Percentiles rank a stretch among this genome's conserved stretches.
phyloP scores from a whole-genome alignment of 2,888 invertebrate species.

The Nemotelus nigrinus region DNA sequence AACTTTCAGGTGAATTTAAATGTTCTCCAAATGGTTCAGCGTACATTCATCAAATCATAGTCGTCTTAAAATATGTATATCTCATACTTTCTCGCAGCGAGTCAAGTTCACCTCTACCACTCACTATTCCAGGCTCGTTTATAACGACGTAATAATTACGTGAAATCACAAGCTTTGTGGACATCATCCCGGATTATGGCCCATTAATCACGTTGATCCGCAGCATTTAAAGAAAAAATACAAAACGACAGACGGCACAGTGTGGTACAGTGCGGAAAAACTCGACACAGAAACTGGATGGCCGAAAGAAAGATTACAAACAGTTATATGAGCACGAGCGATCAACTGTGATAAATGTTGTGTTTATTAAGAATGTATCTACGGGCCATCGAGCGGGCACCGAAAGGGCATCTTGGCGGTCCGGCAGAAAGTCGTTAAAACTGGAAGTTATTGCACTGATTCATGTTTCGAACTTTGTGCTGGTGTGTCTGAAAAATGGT shows the following conservation, averaged over 20 bases:
- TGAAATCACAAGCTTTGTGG: conserved; percentile 45
- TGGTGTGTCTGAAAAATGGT: neutral
- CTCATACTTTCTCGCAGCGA: neutral
- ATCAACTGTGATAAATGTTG: conserved; percentile 43
- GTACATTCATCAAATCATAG: conserved; percentile 21
- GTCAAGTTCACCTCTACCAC: neutral
- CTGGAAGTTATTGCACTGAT: conserved; percentile 23
- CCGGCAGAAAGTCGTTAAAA: conserved; percentile 27
- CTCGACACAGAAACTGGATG: conserved; percentile 27
- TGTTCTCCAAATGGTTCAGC: neutral
- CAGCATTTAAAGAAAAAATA: conserved; percentile 39
- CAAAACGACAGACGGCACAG: neutral
- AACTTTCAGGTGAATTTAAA: conserved; percentile 27
- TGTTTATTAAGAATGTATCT: conserved; percentile 42
- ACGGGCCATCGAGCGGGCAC: conserved; percentile 26
- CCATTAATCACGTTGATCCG: conserved; percentile 45
- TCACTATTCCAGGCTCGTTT: neutral
- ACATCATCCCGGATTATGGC: conserved; percentile 44
- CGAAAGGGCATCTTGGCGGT: neutral
- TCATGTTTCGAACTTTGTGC: too few species aligned
- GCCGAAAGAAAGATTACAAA: conserved; percentile 38
- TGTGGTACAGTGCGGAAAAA: neutral
- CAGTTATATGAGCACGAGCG: conserved; percentile 40
- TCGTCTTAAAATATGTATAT: conserved; percentile 11
- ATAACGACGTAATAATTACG: conserved; percentile 44